Evolutionary conservation across 2,113 vertebrate species (phyloP).

Genomic region (Labrus mixtus): DNA sequence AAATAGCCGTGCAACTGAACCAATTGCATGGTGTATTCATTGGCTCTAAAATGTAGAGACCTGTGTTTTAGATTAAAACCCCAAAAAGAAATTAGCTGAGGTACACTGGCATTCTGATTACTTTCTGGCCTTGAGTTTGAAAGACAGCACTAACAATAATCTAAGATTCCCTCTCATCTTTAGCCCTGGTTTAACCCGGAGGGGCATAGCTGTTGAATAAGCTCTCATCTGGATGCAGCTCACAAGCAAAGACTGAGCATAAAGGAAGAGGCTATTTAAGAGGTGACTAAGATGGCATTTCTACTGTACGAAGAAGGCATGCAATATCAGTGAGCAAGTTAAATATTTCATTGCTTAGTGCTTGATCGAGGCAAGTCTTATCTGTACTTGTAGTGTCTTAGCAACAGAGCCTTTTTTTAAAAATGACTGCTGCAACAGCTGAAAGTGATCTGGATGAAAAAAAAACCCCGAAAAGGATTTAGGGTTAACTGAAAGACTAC

Average conservation of each 20-base stretch:
- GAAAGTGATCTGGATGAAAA: constrained; percentile 37
- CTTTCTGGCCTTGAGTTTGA: constrained; percentile 16
- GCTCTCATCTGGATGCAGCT: constrained; percentile 6
- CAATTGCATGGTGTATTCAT: neutral
- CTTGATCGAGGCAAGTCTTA: neutral
- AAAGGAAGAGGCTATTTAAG: neutral
- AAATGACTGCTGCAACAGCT: constrained; percentile 8
- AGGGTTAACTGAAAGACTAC: constrained; percentile 8
- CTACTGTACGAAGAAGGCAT: neutral
- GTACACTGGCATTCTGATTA: neutral
- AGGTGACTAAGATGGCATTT: neutral
- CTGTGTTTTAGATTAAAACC: neutral
- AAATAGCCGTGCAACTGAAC: neutral
- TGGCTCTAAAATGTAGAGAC: too few species aligned
- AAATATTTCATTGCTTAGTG: constrained; percentile 32
- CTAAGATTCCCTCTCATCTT: constrained; percentile 24
- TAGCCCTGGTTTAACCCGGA: neutral
- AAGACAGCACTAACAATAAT: constrained; percentile 30
- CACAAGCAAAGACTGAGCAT: neutral
- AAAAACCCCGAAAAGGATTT: constrained; percentile 18
- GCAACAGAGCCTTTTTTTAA: neutral
- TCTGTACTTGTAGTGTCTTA: constrained; percentile 2
- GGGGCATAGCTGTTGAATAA: neutral
- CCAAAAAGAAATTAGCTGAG: too few species aligned
- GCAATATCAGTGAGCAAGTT: constrained; percentile 10